Conservation (phyloP, 2,888 invertebrate species). For the Drosophila helvetica region DNA sequence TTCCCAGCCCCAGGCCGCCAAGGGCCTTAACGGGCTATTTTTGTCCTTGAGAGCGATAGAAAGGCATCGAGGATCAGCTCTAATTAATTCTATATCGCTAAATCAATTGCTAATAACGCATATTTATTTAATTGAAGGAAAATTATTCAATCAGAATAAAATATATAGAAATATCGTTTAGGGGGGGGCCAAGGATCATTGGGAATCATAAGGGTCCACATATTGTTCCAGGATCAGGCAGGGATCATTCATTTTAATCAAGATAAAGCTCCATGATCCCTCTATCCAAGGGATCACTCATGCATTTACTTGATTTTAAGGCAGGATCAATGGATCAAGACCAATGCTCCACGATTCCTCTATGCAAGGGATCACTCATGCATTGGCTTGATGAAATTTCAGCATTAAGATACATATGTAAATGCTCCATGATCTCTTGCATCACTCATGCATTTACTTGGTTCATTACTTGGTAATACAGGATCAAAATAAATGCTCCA, state of each 20-base stretch:
- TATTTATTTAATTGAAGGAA: too few species aligned
- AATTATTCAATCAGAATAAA: too few species aligned
- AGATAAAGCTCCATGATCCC: constrained; percentile 22
- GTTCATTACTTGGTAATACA: too few species aligned
- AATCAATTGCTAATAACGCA: too few species aligned
- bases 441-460: constrained; percentile 19
- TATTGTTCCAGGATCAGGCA: background rate
- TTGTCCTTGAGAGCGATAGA: background rate
- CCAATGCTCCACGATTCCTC: background rate
- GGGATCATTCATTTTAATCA: background rate
- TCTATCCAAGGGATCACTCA: constrained; percentile 4
- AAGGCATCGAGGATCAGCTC: background rate
- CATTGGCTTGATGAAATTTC: background rate
- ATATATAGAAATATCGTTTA: background rate
- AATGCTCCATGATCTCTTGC: background rate
- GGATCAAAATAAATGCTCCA: background rate
- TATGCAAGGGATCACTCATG: constrained; percentile 10
- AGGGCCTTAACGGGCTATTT: background rate
- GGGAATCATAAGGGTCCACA: background rate
- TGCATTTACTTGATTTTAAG: constrained; percentile 5
- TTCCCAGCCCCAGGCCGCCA: background rate
- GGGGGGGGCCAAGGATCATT: background rate
- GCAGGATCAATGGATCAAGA: background rate
- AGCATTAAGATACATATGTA: background rate
- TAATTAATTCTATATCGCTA: background rate